Evolutionary conservation across 2,113 vertebrate genomes (phyloP).

Genomic region (Scatophagus argus): DNA sequence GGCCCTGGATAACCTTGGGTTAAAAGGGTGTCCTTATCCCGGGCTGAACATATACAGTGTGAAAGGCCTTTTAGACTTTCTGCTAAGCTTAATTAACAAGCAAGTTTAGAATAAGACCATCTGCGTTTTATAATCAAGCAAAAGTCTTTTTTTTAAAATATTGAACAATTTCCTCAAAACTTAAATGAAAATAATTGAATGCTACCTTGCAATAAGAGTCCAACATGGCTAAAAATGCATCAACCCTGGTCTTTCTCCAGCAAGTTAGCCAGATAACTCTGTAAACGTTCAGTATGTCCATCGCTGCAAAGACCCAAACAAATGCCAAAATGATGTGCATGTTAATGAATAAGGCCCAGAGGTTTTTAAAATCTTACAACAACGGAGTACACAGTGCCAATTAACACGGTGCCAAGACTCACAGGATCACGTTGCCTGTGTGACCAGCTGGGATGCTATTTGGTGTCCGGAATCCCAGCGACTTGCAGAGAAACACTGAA

Average conservation of each 20-base stretch:
- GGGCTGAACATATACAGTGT: no score
- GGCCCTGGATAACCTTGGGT: no score
- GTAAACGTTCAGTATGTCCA: background rate
- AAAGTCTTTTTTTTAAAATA: background rate
- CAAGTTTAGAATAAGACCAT: no score
- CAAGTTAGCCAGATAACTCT: background rate
- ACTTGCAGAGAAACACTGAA: background rate
- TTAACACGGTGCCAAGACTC: background rate
- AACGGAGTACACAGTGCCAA: background rate
- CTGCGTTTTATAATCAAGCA: no score
- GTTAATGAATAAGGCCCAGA: slow-evolving; percentile 2
- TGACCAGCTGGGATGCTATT: background rate
- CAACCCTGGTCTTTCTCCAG: background rate
- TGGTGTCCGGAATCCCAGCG: slow-evolving; percentile 14
- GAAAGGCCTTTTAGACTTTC: no score
- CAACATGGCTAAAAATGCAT: background rate
- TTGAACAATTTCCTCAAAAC: background rate
- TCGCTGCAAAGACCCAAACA: background rate
- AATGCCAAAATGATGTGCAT: background rate
- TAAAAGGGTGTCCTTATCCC: no score
- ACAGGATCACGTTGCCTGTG: background rate
- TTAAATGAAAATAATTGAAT: background rate
- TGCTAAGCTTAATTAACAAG: background rate
- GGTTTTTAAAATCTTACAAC: background rate
- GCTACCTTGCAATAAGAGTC: background rate